phyloP scores from a whole-genome alignment of 2,113 vertebrate species.

The Galeopterus variegatus region DNA sequence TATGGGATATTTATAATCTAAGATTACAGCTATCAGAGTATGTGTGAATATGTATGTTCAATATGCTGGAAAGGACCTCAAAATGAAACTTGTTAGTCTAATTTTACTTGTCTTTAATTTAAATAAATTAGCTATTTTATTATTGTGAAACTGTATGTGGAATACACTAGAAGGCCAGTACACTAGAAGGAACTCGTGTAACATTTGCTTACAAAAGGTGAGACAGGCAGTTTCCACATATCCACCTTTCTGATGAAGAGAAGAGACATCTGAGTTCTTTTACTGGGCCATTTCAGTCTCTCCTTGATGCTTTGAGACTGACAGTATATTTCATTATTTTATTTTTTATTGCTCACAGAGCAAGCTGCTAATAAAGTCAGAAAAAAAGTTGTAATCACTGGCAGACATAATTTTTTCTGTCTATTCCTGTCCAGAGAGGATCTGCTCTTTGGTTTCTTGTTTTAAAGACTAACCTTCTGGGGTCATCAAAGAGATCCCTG shows the following conservation, averaged over 20 bases:
- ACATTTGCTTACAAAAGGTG: not conserved
- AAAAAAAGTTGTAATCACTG: not conserved
- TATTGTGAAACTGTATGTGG: not conserved
- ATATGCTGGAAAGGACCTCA: not conserved
- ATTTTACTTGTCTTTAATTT: conserved; percentile 56
- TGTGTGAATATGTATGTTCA: conserved; percentile 12
- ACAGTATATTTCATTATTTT: not conserved
- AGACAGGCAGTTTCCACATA: not conserved
- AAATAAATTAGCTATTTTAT: not conserved
- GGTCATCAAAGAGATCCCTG: not conserved
- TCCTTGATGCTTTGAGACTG: not conserved
- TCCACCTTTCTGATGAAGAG: not conserved
- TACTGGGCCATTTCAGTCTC: not conserved
- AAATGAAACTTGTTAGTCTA: not conserved
- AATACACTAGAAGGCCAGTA: not conserved
- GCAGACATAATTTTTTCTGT: not conserved
- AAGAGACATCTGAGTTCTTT: not conserved
- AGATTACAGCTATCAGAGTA: conserved; percentile 19
- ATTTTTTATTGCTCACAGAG: conserved; percentile 22
- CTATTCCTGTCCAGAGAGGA: not conserved
- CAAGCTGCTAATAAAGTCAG: conserved; percentile 45
- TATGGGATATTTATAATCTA: conserved; percentile 50
- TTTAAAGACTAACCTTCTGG: conserved; percentile 1
- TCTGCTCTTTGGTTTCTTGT: not conserved
- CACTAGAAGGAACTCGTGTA: not conserved